Base-by-base conservation (phyloP, 2,113 vertebrate species). In the Eidolon helvum region DNA sequence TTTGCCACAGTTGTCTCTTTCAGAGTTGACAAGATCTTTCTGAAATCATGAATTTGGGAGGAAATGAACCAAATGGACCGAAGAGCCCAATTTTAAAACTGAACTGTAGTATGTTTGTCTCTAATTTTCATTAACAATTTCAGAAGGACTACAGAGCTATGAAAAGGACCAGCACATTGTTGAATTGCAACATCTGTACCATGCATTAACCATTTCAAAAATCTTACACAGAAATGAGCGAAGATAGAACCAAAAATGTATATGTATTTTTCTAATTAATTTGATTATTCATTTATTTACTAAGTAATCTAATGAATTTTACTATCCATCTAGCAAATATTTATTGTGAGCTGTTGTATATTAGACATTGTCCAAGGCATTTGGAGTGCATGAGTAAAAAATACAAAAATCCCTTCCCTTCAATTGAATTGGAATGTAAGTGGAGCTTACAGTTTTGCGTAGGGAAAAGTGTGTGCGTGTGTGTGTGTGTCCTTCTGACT, bases 11-110 rank as follows among this genome's bases (percentile, higher is more conserved):
- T 92, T 2, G 2, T 94, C 91, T 97, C 21, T 0, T 93, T 92
- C 97, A 55, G 94, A 93, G 91, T 95, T 91, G 94, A 96, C 78
- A 95, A 94, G 86, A 93, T 97, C 74, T 96, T 96, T 91, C 53
- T 90, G 93, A 91, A 98, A 95, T 96, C 97, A 96, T 97, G 96
- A 98, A 98, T 97, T 98, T 96, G 88, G 94, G 88, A 98, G 91
- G 96, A 97, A 97, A 97, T 98, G 97, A 98, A 92, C 94, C 96
- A 97, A 94, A 96, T 77, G 96, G 89, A 91, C 68, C 6, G 21
- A 96, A 69, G 65, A 98, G 68, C 91, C 97, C 86, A 89, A 75
- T 96, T 96, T 15, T 94, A 89, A 97, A 97, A 96, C 59, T 89
- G 93, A 98, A 84, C 93, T 89, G 85, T 61, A 35, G 50, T 96